phyloP scores from a whole-genome alignment of 2,113 vertebrate species.

The Apodemus sylvaticus region DNA sequence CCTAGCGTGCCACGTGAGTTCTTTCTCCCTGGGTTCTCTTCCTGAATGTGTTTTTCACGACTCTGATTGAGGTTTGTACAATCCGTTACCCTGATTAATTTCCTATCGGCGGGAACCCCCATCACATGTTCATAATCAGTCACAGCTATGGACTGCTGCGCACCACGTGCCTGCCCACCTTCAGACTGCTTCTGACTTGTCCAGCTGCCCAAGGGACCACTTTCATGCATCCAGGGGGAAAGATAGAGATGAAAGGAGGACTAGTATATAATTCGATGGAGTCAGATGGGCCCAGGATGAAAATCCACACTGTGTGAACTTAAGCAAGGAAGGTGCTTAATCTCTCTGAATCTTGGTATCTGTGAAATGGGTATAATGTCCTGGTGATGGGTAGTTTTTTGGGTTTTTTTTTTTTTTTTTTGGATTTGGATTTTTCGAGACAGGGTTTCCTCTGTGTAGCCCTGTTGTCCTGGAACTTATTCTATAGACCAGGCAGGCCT shows the following conservation, averaged over 20 bases:
- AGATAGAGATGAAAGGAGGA: not conserved
- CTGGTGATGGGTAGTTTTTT: not conserved
- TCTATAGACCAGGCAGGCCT: too few species aligned
- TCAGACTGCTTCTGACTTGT: not conserved
- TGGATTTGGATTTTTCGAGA: too few species aligned
- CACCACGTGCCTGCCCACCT: not conserved
- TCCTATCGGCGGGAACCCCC: not conserved
- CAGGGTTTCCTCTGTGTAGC: too few species aligned
- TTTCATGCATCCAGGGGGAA: not conserved
- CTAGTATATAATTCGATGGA: not conserved
- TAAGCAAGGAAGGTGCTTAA: slow-evolving; percentile 9
- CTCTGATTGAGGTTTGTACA: not conserved
- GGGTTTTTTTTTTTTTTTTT: too few species aligned
- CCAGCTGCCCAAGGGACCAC: not conserved
- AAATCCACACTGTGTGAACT: not conserved
- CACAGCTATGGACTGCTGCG: not conserved
- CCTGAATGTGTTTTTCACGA: not conserved
- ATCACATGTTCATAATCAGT: not conserved
- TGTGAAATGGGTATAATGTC: not conserved
- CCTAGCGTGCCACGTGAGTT: not conserved
- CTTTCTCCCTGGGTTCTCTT: not conserved
- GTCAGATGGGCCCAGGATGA: not conserved
- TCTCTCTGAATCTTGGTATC: slow-evolving; percentile 15
- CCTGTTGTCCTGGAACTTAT: too few species aligned
- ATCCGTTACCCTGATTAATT: not conserved